phyloP scores from a whole-genome alignment of 2,797 vertebrate genomes.

The Catamblyrhynchus diadema region DNA sequence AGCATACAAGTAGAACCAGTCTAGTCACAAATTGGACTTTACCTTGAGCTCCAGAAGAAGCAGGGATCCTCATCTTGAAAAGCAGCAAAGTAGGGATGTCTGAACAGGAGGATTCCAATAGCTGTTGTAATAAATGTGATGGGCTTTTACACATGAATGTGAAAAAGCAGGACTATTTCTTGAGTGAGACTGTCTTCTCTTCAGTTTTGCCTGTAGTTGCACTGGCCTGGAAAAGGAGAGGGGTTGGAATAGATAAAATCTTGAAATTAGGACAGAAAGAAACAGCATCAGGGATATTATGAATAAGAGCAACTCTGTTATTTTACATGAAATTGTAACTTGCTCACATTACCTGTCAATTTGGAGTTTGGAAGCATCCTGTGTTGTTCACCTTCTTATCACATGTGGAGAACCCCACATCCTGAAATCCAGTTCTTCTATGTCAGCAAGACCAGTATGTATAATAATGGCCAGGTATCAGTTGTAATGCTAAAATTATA shows the following conservation, averaged over 20 bases:
- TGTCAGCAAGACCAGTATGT: neutral
- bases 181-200: neutral
- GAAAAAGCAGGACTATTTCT: neutral
- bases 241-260: neutral
- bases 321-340: neutral
- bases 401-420: neutral
- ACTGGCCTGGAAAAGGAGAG: neutral
- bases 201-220: neutral
- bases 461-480: constrained; percentile 7
- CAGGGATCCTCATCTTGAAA: neutral
- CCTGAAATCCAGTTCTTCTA: neutral
- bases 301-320: neutral
- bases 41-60: neutral
- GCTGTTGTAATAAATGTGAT: neutral
- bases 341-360: neutral
- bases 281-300: neutral
- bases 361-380: neutral
- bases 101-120: neutral
- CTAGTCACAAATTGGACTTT: neutral
- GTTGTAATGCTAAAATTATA: constrained; percentile 31
- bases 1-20: neutral
- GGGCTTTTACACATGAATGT: neutral
- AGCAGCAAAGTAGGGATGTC: neutral
- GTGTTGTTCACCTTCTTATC: neutral
- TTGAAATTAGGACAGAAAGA: neutral